Base-by-base conservation (phyloP, 2,888 invertebrate species). In the Penaeus monodon region DNA sequence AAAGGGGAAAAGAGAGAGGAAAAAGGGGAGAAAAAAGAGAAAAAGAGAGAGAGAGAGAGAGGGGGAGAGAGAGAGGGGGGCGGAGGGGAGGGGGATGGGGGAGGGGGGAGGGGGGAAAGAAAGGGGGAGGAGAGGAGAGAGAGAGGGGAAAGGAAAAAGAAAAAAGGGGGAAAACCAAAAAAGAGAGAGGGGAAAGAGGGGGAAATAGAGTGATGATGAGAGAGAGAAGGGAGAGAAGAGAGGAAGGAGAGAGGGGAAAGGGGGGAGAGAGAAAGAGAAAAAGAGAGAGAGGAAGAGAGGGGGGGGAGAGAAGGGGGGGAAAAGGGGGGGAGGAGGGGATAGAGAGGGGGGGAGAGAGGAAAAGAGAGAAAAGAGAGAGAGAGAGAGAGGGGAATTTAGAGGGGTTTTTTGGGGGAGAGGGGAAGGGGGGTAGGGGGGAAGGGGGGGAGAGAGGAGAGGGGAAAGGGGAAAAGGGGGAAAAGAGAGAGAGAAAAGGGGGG, bases 291-390 rank as follows among this genome's bases (percentile, higher is more conserved):
- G 76, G 38, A 44, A 38, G 44, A 76, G 44, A 38, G 76, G 57
- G 44, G 57, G 44, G 57, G 76, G 57, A 57, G 57, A 44, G 57
- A 57, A 38, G 44, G 57, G 76, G 57, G 44, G 57, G 44, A 38
- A 33, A 33, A 44, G 44, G 33, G 44, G 74, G 44, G 33, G 44
- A 33, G 44, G 33, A 33, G 74, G 44, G 33, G 44, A 44, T 24
- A 33, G 44, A 44, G 44, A 44, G 44, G 74, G 44, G 33, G 44
- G 74, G 44, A 44, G 44, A n/a, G n/a, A n/a, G n/a, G n/a, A n/a
- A n/a, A n/a, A n/a, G n/a, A n/a, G n/a, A n/a, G n/a, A 44, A 77
- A 44, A 77, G 76, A 77, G 76, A 76, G 44, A 77, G 76, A 77
- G 44, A 77, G 76, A 77, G 44, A 77, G n/a, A n/a, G n/a, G n/a